phyloP scores from a whole-genome alignment of 2,888 invertebrate species.

The Pyrochroa serraticornis region DNA sequence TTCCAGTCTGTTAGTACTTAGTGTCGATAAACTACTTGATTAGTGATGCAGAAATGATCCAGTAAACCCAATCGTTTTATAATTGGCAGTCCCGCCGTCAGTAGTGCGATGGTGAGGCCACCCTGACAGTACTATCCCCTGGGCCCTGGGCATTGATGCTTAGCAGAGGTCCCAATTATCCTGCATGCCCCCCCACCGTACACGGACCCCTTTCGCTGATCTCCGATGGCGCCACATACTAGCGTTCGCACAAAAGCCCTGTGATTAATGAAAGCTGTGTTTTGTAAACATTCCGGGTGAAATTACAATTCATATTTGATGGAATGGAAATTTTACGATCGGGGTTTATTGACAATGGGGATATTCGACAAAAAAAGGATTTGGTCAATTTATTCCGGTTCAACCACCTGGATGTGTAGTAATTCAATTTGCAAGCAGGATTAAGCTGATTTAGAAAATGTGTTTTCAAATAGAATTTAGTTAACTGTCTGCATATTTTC shows the following conservation, averaged over 20 bases:
- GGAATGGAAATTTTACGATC: slow-evolving; percentile 17
- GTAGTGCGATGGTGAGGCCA: slow-evolving; percentile 10
- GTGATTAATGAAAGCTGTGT: slow-evolving; percentile 18
- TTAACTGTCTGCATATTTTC: too few species aligned
- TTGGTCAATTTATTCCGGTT: too few species aligned
- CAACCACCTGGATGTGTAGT: too few species aligned
- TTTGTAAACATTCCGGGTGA: slow-evolving; percentile 18
- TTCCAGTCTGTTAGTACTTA: slow-evolving; percentile 16
- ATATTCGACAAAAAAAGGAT: slow-evolving; percentile 6
- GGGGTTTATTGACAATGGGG: slow-evolving; percentile 6
- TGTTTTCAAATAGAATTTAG: too few species aligned
- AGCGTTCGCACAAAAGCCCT: slow-evolving; percentile 7
- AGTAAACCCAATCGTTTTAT: slow-evolving; percentile 37
- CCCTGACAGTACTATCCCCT: slow-evolving; percentile 20
- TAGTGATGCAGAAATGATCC: slow-evolving; percentile 34
- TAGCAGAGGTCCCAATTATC: slow-evolving; percentile 2
- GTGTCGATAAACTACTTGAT: slow-evolving; percentile 19
- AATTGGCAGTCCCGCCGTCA: slow-evolving; percentile 34
- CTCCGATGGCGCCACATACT: slow-evolving; percentile 13
- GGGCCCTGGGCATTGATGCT: slow-evolving; percentile 30
- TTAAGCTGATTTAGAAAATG: too few species aligned
- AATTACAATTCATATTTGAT: slow-evolving; percentile 18
- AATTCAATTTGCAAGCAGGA: too few species aligned
- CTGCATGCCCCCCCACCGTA: not conserved
- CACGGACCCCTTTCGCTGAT: not conserved